Conservation (phyloP, 2,888 invertebrate genomes). For the Andrena bicolor region DNA sequence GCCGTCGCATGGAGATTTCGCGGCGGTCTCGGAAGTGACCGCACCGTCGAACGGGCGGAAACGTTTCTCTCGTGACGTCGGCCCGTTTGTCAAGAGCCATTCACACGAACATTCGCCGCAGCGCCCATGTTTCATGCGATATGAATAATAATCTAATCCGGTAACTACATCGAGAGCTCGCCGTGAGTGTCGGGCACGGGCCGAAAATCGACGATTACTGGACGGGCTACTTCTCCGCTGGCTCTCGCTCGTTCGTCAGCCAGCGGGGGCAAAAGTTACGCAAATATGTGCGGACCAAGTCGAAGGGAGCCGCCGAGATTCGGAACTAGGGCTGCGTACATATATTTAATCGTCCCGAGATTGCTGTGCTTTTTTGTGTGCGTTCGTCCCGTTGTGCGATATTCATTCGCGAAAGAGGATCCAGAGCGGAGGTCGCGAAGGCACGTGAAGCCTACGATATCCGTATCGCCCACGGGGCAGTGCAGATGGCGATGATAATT, state of each 20-base stretch:
- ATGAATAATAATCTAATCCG: slow-evolving; percentile 81
- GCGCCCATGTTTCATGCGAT: slow-evolving; percentile 84
- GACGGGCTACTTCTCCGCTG: slow-evolving; percentile 39
- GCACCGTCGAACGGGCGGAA: slow-evolving; percentile 38
- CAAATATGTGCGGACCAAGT: slow-evolving; percentile 65
- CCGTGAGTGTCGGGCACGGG: slow-evolving; percentile 50
- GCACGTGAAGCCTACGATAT: slow-evolving; percentile 36
- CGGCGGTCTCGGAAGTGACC: slow-evolving; percentile 26
- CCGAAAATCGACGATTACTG: slow-evolving; percentile 43
- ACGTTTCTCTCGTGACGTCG: slow-evolving; percentile 49
- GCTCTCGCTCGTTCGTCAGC: slow-evolving; percentile 61
- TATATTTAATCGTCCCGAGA: not conserved
- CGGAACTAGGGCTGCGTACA: slow-evolving; percentile 11
- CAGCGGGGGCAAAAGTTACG: slow-evolving; percentile 71
- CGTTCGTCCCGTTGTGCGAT: slow-evolving; percentile 3
- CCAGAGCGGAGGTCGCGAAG: not conserved
- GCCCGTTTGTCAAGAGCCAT: slow-evolving; percentile 58
- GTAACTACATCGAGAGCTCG: slow-evolving; percentile 69
- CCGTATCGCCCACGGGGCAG: slow-evolving; percentile 25
- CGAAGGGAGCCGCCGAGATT: not conserved
- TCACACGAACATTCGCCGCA: slow-evolving; percentile 79
- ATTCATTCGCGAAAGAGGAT: slow-evolving; percentile 2
- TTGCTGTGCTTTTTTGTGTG: not conserved
- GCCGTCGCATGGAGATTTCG: slow-evolving; percentile 7
- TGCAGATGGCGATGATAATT: slow-evolving; percentile 24